Conservation (phyloP, 2,888 invertebrate genomes). For the Troilus luridus region DNA sequence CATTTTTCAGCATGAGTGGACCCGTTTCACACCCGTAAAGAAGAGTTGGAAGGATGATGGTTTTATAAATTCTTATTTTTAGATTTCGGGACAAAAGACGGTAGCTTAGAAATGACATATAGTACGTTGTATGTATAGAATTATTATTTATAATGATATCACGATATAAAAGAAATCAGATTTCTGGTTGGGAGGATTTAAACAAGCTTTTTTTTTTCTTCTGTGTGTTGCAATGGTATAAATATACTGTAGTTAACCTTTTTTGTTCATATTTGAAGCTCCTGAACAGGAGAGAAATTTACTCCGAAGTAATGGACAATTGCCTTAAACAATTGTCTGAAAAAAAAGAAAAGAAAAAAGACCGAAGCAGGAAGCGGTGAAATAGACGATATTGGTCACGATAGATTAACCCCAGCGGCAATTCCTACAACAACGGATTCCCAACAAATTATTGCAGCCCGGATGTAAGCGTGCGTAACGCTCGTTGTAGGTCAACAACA, state of each 20-base stretch:
- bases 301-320: not conserved
- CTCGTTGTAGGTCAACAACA: not conserved
- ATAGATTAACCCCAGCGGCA: not conserved
- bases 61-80: no score
- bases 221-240: no score
- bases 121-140: no score
- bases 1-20: no score
- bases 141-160: no score
- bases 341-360: not conserved
- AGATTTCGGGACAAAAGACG: no score
- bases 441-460: not conserved
- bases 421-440: constrained; percentile 12
- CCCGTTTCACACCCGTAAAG: no score
- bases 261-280: not conserved
- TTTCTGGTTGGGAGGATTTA: no score
- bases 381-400: constrained; percentile 36
- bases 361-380: constrained; percentile 21
- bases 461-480: constrained; percentile 28
- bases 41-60: no score
- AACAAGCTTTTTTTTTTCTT: no score
- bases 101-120: no score
- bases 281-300: not conserved
- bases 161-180: no score
- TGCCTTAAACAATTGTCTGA: not conserved
- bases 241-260: not conserved